These are phyloP conservation scores for Marasmarcha lunaedactyla DNA, from an alignment of 2,888 invertebrate species.

Conservation along the genomic window DNA sequence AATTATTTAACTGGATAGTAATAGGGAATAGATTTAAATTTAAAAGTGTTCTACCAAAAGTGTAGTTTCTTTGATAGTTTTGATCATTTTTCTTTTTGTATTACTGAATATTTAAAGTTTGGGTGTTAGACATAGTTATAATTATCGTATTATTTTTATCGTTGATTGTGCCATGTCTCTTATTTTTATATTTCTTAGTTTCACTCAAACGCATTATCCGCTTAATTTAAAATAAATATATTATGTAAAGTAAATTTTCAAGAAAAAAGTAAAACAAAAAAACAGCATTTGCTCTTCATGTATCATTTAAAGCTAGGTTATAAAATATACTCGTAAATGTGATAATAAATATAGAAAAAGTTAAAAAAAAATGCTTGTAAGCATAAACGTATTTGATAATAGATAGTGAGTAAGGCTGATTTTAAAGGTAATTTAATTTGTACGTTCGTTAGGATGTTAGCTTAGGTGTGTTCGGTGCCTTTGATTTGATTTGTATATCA, in stretches of 20 bases:
- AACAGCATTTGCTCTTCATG: constrained; percentile 31
- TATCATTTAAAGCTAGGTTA: constrained; percentile 38
- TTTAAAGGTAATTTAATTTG: constrained; percentile 15
- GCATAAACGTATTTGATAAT: constrained; percentile 31
- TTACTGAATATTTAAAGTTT: background rate
- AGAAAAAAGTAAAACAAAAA: constrained; percentile 20
- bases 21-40: too few relatives aligned
- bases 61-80: background rate
- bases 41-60: too few relatives aligned
- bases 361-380: constrained; percentile 31
- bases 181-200: background rate
- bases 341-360: constrained; percentile 53
- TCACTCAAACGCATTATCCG: background rate
- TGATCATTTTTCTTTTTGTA: background rate
- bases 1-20: background rate
- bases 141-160: background rate
- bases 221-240: background rate
- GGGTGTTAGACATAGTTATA: background rate
- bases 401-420: constrained; percentile 33
- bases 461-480: constrained; percentile 13
- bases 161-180: background rate
- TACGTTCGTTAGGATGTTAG: constrained; percentile 6
- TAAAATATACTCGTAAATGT: constrained; percentile 59
- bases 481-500: constrained; percentile 5
- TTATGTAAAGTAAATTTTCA: background rate